A percentile compares a stretch with the other conserved stretches of the same genome.
Evolutionary conservation across 1,140 invertebrate species (phyloP).

Genomic region (Brachionus plicatilis): DNA sequence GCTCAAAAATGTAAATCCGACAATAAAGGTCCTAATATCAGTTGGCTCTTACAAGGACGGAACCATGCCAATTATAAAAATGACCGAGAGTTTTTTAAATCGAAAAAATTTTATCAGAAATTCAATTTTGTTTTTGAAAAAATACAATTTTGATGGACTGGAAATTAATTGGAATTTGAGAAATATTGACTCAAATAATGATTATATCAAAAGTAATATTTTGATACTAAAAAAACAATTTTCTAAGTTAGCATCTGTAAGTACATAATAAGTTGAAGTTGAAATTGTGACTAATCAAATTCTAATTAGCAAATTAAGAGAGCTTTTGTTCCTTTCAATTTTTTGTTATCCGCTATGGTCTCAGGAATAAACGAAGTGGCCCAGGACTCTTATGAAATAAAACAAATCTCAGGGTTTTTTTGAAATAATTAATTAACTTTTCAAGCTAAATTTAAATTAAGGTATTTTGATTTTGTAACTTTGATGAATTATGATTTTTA

Average conservation of each 20-base stretch:
- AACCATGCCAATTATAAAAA: not conserved
- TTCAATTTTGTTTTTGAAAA: not conserved
- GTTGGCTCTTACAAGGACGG: not conserved
- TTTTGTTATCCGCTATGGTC: not conserved
- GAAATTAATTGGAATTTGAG: constrained; percentile 26
- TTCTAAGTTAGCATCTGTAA: not conserved
- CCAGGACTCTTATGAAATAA: constrained; percentile 12
- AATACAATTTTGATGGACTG: constrained; percentile 7
- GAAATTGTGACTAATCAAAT: not conserved
- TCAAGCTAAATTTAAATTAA: not conserved
- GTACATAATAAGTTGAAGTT: not conserved
- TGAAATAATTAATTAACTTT: not conserved
- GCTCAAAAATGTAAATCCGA: not conserved
- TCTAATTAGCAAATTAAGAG: not conserved
- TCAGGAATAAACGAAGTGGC: not conserved
- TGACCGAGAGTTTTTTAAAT: not conserved
- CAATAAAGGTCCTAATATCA: not conserved
- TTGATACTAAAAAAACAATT: not conserved
- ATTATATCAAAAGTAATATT: not conserved
- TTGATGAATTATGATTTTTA: constrained; percentile 4
- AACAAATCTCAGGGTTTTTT: not conserved
- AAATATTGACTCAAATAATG: not conserved
- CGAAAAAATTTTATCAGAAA: not conserved
- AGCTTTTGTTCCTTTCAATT: not conserved
- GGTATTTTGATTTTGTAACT: not conserved